These are phyloP conservation scores for Theocolax elegans DNA, from an alignment of 1,140 invertebrate species.

Conservation along the genomic window DNA sequence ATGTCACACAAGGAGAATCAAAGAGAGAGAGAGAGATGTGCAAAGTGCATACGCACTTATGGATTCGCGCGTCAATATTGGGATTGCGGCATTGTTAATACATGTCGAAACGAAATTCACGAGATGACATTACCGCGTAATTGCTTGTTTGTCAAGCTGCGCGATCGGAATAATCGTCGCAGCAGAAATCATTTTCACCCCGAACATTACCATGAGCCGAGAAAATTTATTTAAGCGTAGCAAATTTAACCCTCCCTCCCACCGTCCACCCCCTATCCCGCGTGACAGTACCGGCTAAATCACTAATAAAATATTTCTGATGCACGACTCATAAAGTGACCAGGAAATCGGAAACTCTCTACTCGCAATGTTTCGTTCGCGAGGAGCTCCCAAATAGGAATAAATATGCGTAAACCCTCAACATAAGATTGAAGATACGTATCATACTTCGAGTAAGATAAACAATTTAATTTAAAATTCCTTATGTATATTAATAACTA, in stretches of 20 bases:
- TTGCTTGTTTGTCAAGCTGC: constrained; percentile 32
- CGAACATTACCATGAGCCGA: background rate
- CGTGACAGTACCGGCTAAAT: constrained; percentile 18
- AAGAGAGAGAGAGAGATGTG: background rate
- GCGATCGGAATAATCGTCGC: constrained; percentile 26
- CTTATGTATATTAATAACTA: no score
- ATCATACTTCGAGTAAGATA: no score
- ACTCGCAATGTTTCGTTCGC: no score
- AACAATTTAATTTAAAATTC: no score
- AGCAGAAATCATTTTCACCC: constrained; percentile 22
- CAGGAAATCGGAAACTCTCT: no score
- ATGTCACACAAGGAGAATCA: background rate
- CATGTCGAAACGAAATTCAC: constrained; percentile 25
- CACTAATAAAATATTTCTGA: constrained; percentile 31
- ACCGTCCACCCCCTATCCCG: no score
- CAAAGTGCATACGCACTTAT: constrained; percentile 15
- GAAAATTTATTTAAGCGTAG: constrained; percentile 14
- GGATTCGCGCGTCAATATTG: constrained; percentile 27
- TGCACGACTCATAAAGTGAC: constrained; percentile 46
- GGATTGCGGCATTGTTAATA: constrained; percentile 33
- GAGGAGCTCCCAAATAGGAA: no score
- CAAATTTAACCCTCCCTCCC: background rate
- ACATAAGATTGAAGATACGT: no score
- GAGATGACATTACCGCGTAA: constrained; percentile 28
- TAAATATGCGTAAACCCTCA: no score